Conservation (phyloP, 2,888 invertebrate genomes). For the Parasteatoda lunata region DNA sequence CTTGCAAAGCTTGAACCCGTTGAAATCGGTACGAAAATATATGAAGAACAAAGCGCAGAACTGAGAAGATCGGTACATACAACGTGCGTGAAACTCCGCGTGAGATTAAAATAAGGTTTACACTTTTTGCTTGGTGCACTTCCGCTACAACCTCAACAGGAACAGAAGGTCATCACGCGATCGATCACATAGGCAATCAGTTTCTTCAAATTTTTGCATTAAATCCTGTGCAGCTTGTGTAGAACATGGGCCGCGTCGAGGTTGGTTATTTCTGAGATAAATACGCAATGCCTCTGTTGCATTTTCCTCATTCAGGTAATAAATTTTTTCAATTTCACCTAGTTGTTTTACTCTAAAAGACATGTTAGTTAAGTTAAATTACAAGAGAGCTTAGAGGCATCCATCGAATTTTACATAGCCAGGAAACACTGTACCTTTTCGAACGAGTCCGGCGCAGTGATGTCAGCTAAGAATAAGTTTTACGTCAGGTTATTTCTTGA, state of each 20-base stretch:
- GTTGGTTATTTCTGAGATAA: background rate
- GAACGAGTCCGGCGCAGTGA: too few species aligned
- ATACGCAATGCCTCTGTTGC: background rate
- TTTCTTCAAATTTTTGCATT: background rate
- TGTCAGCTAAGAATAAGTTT: too few species aligned
- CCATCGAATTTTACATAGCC: too few species aligned
- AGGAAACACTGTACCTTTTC: too few species aligned
- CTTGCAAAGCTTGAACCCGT: background rate
- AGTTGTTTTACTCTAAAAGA: background rate
- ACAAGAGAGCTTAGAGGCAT: too few species aligned
- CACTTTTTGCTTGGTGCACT: background rate
- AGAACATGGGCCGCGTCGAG: background rate
- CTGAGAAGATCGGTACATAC: background rate
- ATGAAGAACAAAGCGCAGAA: background rate
- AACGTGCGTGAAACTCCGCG: background rate
- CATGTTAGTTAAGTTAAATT: background rate
- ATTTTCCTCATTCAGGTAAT: background rate
- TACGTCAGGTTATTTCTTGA: too few species aligned
- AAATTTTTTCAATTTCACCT: background rate
- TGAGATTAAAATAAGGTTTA: background rate
- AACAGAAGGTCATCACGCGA: background rate
- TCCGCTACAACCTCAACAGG: background rate
- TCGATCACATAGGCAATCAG: background rate
- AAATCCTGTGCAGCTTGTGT: too few species aligned
- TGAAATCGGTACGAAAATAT: background rate